These are phyloP conservation scores for Baccha elongata DNA, from an alignment of 2,888 invertebrate genomes.

Conservation along the genomic window DNA sequence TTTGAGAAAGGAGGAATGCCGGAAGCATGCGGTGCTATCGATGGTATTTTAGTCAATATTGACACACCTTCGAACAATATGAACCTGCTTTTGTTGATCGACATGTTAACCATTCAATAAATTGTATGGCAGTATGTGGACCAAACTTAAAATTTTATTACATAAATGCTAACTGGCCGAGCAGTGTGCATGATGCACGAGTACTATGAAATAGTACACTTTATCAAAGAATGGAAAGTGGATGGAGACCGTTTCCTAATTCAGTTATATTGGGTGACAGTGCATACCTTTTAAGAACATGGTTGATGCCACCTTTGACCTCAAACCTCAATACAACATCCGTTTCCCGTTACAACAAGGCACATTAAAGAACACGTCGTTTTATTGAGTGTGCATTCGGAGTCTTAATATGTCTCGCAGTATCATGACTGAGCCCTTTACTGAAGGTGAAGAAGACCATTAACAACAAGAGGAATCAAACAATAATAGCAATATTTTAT, in stretches of 20 bases:
- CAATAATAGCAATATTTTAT: too few species aligned
- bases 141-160: background rate
- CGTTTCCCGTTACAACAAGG: too few species aligned
- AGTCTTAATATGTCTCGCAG: too few species aligned
- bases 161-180: background rate
- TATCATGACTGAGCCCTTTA: too few species aligned
- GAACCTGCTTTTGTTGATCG: slow-evolving; percentile 3
- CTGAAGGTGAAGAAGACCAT: too few species aligned
- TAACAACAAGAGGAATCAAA: too few species aligned
- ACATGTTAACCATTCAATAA: background rate
- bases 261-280: slow-evolving; percentile 13
- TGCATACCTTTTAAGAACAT: background rate
- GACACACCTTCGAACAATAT: background rate
- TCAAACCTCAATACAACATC: too few species aligned
- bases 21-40: background rate
- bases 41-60: slow-evolving; percentile 10
- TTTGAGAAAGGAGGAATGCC: background rate
- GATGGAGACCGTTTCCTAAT: slow-evolving; percentile 11
- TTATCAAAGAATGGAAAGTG: slow-evolving; percentile 7
- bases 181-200: slow-evolving; percentile 3
- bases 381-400: too few species aligned
- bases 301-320: slow-evolving; percentile 1
- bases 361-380: too few species aligned
- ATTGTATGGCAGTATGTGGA: background rate
- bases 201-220: slow-evolving; percentile 3